Percentiles rank a stretch among this genome's conserved stretches.
Conservation (phyloP, 2,888 invertebrate species). For the Philopedon plagiatum region DNA sequence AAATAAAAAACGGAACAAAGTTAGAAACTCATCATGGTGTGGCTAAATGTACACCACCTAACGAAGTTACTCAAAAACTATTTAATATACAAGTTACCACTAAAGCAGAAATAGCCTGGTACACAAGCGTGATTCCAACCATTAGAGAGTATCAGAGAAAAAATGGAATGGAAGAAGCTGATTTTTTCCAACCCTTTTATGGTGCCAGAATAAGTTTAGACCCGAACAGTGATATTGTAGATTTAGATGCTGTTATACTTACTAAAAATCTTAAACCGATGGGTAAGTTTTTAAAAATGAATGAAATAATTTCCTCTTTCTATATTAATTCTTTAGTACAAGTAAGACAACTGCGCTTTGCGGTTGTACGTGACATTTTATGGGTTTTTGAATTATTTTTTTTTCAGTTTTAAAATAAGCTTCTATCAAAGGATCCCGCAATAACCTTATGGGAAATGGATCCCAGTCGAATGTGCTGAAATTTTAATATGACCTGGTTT, state of each 20-base stretch:
- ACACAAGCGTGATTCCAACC: conserved; percentile 68
- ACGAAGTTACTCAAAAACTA: conserved; percentile 61
- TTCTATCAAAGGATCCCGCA: no score
- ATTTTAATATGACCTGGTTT: no score
- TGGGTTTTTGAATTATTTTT: no score
- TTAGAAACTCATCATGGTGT: conserved; percentile 34
- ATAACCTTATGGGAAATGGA: no score
- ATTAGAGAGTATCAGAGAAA: conserved; percentile 68
- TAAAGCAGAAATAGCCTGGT: conserved; percentile 71
- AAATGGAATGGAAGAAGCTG: conserved; percentile 63
- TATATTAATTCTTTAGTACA: no score
- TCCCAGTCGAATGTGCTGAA: no score
- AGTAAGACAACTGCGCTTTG: no score
- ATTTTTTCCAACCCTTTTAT: conserved; percentile 62
- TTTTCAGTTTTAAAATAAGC: no score
- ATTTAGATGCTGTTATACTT: conserved; percentile 70
- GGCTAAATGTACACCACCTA: conserved; percentile 40
- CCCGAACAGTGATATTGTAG: conserved; percentile 61
- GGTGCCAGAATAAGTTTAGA: conserved; percentile 57
- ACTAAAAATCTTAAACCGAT: no score
- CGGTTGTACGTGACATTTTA: no score
- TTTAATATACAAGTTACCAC: conserved; percentile 71
- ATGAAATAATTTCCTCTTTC: no score
- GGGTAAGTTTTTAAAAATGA: no score
- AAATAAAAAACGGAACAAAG: conserved; percentile 30